Conservation (phyloP, 2,797 vertebrate genomes). For the Loriculus beryllinus region DNA sequence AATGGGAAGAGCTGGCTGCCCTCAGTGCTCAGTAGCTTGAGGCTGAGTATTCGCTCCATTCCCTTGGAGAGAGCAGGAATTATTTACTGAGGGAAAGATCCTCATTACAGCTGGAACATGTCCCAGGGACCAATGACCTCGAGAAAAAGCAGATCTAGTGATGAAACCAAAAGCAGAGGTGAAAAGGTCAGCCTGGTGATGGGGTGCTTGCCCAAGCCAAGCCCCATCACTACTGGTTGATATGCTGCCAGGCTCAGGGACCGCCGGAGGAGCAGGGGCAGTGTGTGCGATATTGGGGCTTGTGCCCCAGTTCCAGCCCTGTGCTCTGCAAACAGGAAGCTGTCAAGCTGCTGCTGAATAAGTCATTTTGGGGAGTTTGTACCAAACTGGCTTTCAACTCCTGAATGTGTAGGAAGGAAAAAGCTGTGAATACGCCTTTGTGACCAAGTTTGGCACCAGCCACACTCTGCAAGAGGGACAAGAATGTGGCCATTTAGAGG, state of each 20-base stretch:
- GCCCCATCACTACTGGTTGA: not conserved
- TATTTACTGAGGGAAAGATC: conserved; percentile 44
- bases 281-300: not conserved
- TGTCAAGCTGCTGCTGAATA: conserved; percentile 59
- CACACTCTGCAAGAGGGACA: not conserved
- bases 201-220: not conserved
- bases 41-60: conserved; percentile 43
- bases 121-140: conserved; percentile 8
- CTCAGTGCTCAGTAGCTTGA: conserved; percentile 39
- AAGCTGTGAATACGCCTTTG: conserved; percentile 63
- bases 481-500: conserved; percentile 69
- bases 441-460: conserved; percentile 54
- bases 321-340: conserved; percentile 44
- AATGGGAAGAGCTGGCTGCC: conserved; percentile 27
- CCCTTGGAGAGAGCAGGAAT: conserved; percentile 14
- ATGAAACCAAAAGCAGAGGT: conserved; percentile 42
- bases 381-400: conserved; percentile 58
- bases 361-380: conserved; percentile 51
- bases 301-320: not conserved
- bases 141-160: conserved; percentile 23
- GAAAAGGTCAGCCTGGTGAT: not conserved
- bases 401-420: conserved; percentile 64
- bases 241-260: not conserved
- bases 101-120: conserved; percentile 40
- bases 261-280: not conserved